phyloP scores from a whole-genome alignment of 2,888 invertebrate genomes.

The Drosophila cognata region DNA sequence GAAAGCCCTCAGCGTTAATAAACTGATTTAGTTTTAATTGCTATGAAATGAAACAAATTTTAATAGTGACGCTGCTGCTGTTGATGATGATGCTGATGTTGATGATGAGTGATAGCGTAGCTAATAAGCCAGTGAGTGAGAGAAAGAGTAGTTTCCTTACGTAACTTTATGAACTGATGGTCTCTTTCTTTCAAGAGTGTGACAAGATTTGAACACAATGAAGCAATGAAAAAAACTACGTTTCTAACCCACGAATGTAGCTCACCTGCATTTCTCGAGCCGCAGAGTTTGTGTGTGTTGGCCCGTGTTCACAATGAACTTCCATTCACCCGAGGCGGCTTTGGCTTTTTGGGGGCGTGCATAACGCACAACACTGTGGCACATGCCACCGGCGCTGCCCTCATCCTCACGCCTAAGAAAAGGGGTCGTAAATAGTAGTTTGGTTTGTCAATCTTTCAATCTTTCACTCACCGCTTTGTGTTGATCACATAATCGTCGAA shows the following conservation, averaged over 20 bases:
- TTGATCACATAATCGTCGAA: constrained; percentile 81
- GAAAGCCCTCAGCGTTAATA: neutral
- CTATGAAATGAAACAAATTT: neutral
- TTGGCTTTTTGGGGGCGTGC: constrained; percentile 92
- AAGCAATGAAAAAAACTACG: neutral
- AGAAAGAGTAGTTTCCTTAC: constrained; percentile 15
- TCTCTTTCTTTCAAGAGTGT: constrained; percentile 10
- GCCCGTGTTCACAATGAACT: constrained; percentile 93
- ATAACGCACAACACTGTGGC: constrained; percentile 91
- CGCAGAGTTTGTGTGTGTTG: constrained; percentile 93
- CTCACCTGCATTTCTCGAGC: constrained; percentile 90
- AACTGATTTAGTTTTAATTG: neutral
- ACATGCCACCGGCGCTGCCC: constrained; percentile 89
- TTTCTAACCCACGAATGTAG: constrained; percentile 64
- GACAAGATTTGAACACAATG: neutral
- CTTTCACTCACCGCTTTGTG: constrained; percentile 76
- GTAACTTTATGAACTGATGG: neutral
- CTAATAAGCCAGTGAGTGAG: constrained; percentile 16
- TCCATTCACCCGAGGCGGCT: constrained; percentile 93
- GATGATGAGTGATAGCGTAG: constrained; percentile 10
- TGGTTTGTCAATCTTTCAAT: neutral
- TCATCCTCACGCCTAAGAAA: constrained; percentile 87
- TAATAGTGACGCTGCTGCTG: neutral
- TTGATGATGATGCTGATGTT: neutral
- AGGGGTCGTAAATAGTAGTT: neutral